Evolutionary conservation across 2,797 vertebrate genomes (phyloP), one percentile per base, ranked within the genome.

Genomic region (Paramormyrops hopkinsi): DNA sequence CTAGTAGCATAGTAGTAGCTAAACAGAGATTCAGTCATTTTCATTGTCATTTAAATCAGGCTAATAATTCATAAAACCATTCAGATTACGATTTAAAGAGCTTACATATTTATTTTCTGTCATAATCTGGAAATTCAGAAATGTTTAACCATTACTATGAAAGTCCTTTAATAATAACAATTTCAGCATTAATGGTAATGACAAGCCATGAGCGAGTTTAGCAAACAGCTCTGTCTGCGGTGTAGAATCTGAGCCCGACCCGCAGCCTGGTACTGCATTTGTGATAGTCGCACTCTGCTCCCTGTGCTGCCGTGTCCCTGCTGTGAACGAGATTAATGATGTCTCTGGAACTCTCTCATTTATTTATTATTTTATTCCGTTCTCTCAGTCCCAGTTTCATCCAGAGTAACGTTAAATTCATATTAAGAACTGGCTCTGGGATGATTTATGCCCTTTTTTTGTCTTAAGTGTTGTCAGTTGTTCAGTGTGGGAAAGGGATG

Each of bases 331-430:
- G 88, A n/a, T 82, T 89, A 87, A 29, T 46, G 62, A 29, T 48
- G 89, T 46, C 62, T 86, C 62, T 69, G 19, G 17, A 50, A 48
- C 22, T 69, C 48, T 92, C 92, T 94, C 90, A 91, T 22, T 53
- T 51, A 25, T 84, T 86, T 53, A 25, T 25, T 25, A 51, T 53
- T 29, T 73, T 37, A 73, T 73, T 73, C 29, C 1, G 65, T 73
- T 37, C 65, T 73, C 65, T 73, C 65, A 37, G 50, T 85, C 44
- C 25, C 25, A 25, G 44, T 25, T 50, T 44, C 22, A 85, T 1
- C 25, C 50, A 85, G 48, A 25, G 48, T 89, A 89, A 89, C 84
- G 89, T 7, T 89, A 65, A 91, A 89, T 91, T 86, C 51, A 91
- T 89, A 90, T 90, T 88, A 73, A 69, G 62, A 33, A 73, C 29